Percentiles rank a stretch among this genome's conserved stretches.
These are phyloP conservation scores for Naso thynnoides DNA, from an alignment of 2,797 vertebrate genomes.

Conservation along the genomic window DNA sequence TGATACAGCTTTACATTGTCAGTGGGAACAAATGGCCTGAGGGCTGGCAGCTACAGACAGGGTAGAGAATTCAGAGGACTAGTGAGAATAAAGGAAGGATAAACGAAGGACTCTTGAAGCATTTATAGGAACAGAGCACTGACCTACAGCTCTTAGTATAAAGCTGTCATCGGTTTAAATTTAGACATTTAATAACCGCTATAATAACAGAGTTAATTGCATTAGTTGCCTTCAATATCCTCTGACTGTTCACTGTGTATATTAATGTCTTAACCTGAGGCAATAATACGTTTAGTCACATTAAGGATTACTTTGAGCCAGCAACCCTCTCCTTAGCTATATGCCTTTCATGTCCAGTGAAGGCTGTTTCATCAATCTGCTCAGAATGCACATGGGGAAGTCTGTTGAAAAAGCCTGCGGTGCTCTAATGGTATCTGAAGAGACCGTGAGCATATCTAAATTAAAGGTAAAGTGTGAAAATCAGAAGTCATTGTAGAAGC, in stretches of 20 bases:
- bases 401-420: constrained; percentile 22
- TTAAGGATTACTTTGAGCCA: constrained; percentile 42
- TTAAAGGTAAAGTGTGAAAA: constrained; percentile 52
- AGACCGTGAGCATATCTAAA: constrained; percentile 35
- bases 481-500: constrained; percentile 55
- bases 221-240: constrained; percentile 20
- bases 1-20: not conserved
- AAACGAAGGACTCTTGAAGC: constrained; percentile 29
- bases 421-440: constrained; percentile 39
- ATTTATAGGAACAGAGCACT: constrained; percentile 13
- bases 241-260: constrained; percentile 5
- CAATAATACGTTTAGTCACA: constrained; percentile 32
- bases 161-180: constrained; percentile 15
- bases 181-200: constrained; percentile 18
- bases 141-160: constrained; percentile 2
- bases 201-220: constrained; percentile 35
- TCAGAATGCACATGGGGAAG: constrained; percentile 27
- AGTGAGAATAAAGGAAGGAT: constrained; percentile 10
- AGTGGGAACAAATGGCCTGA: not conserved
- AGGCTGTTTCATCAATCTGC: constrained; percentile 26
- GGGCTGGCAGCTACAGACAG: not conserved
- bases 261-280: constrained; percentile 32
- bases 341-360: constrained; percentile 47
- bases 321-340: constrained; percentile 16
- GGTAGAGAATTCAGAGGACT: not conserved